phyloP scores from a whole-genome alignment of 2,888 invertebrate species.

The Ormyrus pomaceus region DNA sequence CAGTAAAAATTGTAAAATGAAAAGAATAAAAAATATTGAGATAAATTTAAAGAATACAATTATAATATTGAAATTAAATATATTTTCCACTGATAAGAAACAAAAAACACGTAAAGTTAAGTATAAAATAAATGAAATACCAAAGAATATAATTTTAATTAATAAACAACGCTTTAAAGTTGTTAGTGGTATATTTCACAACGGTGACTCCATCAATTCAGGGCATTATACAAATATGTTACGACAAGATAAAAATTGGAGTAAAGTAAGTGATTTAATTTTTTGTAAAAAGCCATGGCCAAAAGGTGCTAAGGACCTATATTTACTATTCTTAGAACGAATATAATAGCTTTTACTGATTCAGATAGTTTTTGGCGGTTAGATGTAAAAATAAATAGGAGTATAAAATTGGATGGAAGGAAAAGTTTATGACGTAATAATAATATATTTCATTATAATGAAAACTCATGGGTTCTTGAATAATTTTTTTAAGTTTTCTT shows the following conservation, averaged over 20 bases:
- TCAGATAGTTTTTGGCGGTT: too few species aligned
- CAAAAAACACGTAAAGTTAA: background rate
- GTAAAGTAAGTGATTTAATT: background rate
- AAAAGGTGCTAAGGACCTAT: background rate
- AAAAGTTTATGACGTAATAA: too few species aligned
- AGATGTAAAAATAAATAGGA: too few species aligned
- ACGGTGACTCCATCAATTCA: background rate
- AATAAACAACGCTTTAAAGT: background rate
- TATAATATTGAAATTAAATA: background rate
- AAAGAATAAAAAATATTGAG: background rate
- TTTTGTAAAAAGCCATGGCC: background rate
- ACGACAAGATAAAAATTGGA: background rate
- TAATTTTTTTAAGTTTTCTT: too few species aligned
- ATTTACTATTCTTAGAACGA: conserved; percentile 8
- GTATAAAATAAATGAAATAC: background rate
- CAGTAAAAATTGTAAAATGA: background rate
- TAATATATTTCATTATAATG: too few species aligned
- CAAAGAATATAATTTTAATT: background rate
- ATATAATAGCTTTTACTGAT: background rate
- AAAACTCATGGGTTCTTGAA: too few species aligned
- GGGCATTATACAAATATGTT: conserved; percentile 20
- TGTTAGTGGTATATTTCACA: conserved; percentile 15
- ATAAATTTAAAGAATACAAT: background rate
- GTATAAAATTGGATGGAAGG: too few species aligned
- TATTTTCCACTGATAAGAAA: background rate